phyloP scores from a whole-genome alignment of 2,888 invertebrate species.

The Drosophila borealis region DNA sequence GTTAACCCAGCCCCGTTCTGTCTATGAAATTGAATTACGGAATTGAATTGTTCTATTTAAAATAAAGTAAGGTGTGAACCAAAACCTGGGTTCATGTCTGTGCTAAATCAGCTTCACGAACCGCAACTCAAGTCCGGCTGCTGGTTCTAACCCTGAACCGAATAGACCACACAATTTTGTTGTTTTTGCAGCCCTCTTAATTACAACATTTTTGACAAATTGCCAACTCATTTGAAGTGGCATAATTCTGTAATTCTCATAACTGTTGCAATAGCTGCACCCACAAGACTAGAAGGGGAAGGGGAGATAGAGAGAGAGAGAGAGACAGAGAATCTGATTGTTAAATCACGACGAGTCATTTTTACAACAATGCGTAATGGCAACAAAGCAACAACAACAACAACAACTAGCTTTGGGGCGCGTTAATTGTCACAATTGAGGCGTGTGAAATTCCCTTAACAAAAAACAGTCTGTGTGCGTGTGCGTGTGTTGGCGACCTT shows the following conservation, averaged over 20 bases:
- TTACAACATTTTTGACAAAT: conserved; percentile 42
- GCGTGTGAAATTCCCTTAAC: conserved; percentile 73
- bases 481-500: conserved; percentile 59
- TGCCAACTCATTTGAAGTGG: conserved; percentile 62
- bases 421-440: conserved; percentile 76
- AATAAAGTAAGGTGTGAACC: too few species aligned
- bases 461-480: conserved; percentile 35
- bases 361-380: conserved; percentile 59
- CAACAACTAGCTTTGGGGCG: conserved; percentile 36
- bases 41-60: too few species aligned
- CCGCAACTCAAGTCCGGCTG: too few species aligned
- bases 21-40: too few species aligned
- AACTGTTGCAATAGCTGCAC: conserved; percentile 49
- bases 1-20: too few species aligned
- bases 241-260: conserved; percentile 64
- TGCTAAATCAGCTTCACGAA: too few species aligned
- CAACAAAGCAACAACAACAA: conserved; percentile 27
- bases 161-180: too few species aligned
- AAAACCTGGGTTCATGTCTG: too few species aligned
- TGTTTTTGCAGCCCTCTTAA: conserved; percentile 16
- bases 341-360: conserved; percentile 71
- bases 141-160: too few species aligned
- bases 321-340: conserved; percentile 44
- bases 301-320: too few species aligned
- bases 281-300: conserved; percentile 40